Evolutionary conservation across 2,113 vertebrate genomes (phyloP).

Genomic region (Siniperca chuatsi): DNA sequence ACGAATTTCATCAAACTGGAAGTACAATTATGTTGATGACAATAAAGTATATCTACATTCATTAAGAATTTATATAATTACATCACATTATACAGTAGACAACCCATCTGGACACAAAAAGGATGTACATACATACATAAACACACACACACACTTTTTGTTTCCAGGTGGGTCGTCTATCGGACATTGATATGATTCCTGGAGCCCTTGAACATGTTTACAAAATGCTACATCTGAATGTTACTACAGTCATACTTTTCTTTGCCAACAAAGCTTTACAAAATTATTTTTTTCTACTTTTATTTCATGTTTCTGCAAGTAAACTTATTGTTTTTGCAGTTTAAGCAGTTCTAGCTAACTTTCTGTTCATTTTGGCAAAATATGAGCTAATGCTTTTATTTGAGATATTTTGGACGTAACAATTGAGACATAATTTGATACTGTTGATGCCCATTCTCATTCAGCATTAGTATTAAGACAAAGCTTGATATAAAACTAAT

Average conservation of each 20-base stretch:
- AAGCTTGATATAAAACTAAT: neutral
- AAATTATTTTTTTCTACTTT: neutral
- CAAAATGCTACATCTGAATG: neutral
- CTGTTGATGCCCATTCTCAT: neutral
- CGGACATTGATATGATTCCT: neutral
- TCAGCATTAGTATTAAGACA: too few species aligned
- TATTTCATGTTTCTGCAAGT: neutral
- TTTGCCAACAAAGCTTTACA: neutral
- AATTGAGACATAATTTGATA: neutral
- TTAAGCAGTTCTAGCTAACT: neutral
- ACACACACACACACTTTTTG: too few species aligned
- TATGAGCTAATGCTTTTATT: neutral
- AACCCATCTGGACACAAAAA: neutral
- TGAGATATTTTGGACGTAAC: neutral
- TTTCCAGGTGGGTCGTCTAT: too few species aligned
- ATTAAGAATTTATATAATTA: neutral
- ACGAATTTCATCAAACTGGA: neutral
- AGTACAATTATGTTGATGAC: constrained; percentile 13
- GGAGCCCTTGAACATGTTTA: neutral
- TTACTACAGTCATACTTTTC: neutral
- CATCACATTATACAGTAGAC: neutral
- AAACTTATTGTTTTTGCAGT: neutral
- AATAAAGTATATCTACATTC: neutral
- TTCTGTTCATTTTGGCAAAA: neutral
- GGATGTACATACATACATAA: neutral